These are phyloP conservation scores for Drosophila lacicola DNA, from an alignment of 2,888 invertebrate genomes.

Conservation along the genomic window DNA sequence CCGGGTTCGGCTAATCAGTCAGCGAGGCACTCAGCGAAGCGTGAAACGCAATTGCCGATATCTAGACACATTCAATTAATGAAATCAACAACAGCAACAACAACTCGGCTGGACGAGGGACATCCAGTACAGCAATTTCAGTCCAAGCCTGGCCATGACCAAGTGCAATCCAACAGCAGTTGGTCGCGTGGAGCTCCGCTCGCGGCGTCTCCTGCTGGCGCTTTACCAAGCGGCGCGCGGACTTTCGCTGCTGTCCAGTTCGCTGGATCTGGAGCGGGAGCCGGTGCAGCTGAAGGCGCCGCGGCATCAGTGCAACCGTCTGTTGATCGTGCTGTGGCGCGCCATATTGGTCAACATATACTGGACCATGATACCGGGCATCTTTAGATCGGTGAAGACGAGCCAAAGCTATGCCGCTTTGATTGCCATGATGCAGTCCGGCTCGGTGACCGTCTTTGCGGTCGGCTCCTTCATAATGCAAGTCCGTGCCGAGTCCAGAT, in stretches of 20 bases:
- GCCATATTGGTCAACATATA: constrained; percentile 53
- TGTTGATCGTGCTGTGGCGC: constrained; percentile 55
- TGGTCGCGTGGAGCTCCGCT: constrained; percentile 44
- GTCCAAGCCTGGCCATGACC: constrained; percentile 50
- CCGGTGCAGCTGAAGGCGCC: constrained; percentile 41
- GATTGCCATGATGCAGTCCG: constrained; percentile 57
- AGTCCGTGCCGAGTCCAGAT: constrained; percentile 42
- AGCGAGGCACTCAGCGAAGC: constrained; percentile 72
- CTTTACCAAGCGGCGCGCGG: constrained; percentile 62
- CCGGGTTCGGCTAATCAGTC: constrained; percentile 65
- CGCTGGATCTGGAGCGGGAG: constrained; percentile 26
- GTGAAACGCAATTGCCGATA: constrained; percentile 78
- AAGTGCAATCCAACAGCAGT: constrained; percentile 23
- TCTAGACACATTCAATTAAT: constrained; percentile 77
- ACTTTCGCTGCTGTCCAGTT: constrained; percentile 62
- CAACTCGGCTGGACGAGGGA: constrained; percentile 8
- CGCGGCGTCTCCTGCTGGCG: constrained; percentile 51
- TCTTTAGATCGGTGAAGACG: constrained; percentile 27
- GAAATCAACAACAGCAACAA: constrained; percentile 67
- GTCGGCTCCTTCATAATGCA: constrained; percentile 64
- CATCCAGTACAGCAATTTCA: constrained; percentile 22
- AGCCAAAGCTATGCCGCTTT: constrained; percentile 52
- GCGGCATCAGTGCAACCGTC: constrained; percentile 37
- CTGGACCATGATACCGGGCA: constrained; percentile 45
- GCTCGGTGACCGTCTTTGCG: constrained; percentile 67